Base-by-base conservation (phyloP, 2,888 invertebrate genomes). In the Mythimna vitellina region DNA sequence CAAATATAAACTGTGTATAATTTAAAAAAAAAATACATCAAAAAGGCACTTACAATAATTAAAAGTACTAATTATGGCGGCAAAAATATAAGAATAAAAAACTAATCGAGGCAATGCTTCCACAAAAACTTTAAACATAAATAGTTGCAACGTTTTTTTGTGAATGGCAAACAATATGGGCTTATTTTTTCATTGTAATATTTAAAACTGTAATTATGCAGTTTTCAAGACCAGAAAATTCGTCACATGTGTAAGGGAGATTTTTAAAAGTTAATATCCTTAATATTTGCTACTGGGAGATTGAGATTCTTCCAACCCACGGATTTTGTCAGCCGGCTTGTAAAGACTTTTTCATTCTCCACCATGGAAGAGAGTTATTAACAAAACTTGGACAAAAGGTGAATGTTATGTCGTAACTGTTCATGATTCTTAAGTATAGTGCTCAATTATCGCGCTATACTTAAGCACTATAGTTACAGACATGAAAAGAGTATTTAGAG, bases 11-110 rank as follows among this genome's bases (percentile, higher is more conserved):
- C 66, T 78, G 78, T 79, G 77, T 87, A 88, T 76, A 89, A 88
- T 86, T 29, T 29, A 82, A 74, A n/a, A 81, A 88, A 88, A 87
- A 85, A 87, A 85, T 87, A 87, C 84, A 87, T 84, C 80, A 80
- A 89, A 88, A 89, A 89, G 86, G 87, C 88, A 89, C 87, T 84
- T 86, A 85, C 10, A 71, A 58, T 72, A 69, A 64, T 71, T 65
- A 77, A 67, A 63, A 61, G 49, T 72, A 78, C 70, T 78, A 84
- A 80, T 65, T 82, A 90, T 90, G 87, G 88, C 89, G 85, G 79
- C 75, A 76, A 60, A 71, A 82, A 79, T 76, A 10, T 20, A 64
- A 83, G 56, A 72, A 38, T 54, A 17, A 62, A 49, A 49, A 54
- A 42, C 14, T 49, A 25, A n/a, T 10, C 20, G 14, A 65, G 53